Conservation (phyloP, 2,113 vertebrate species). For the Opisthocomus hoazin region DNA sequence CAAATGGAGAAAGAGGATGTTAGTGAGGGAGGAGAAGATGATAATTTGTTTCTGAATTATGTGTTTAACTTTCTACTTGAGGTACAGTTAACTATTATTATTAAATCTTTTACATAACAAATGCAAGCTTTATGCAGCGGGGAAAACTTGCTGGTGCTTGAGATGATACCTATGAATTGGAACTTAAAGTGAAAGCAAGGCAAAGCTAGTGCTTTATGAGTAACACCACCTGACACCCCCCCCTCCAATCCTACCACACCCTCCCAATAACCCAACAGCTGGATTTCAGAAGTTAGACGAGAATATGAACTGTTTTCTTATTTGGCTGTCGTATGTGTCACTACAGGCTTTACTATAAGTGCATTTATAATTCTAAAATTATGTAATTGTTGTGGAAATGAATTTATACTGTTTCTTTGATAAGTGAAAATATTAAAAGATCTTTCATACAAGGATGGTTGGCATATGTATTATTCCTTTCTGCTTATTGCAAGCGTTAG, state of each 20-base stretch:
- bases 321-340: neutral
- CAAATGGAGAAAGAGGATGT: constrained; percentile 51
- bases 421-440: neutral
- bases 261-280: neutral
- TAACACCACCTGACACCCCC: too few relatives aligned
- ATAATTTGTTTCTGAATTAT: constrained; percentile 81
- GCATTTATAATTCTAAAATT: neutral
- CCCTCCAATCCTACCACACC: neutral
- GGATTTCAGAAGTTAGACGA: neutral
- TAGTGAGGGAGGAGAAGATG: constrained; percentile 63
- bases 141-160: neutral
- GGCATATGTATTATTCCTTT: neutral
- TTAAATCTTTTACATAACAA: neutral
- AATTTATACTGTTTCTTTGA: neutral
- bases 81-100: constrained; percentile 69
- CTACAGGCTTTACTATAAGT: neutral
- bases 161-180: neutral
- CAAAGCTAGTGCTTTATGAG: neutral
- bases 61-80: constrained; percentile 89
- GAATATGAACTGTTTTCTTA: neutral
- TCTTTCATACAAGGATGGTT: neutral
- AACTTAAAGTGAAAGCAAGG: neutral
- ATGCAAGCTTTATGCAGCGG: neutral
- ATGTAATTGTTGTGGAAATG: neutral
- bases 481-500: neutral